Conservation (phyloP, 1,140 invertebrate genomes). For the Bombus sylvicola region DNA sequence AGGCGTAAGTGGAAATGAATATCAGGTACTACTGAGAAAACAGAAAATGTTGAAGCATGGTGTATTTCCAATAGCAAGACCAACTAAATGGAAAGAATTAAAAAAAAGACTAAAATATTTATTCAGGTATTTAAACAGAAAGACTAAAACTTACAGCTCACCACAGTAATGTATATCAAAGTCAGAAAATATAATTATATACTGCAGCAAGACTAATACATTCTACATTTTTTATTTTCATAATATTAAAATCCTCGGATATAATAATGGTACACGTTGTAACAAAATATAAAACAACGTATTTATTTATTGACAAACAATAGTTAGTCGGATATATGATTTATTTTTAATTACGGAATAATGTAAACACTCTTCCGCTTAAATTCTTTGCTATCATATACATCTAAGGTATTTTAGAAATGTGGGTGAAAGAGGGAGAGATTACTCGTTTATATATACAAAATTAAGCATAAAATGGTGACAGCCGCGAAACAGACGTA, state of each 20-base stretch:
- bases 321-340: slow-evolving; percentile 66
- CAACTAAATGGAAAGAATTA: slow-evolving; percentile 90
- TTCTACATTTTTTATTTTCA: background rate
- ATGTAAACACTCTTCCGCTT: slow-evolving; percentile 59
- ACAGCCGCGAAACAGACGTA: slow-evolving; percentile 34
- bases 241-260: background rate
- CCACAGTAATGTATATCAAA: slow-evolving; percentile 9
- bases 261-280: slow-evolving; percentile 21
- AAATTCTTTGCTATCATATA: slow-evolving; percentile 53
- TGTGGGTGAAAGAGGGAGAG: slow-evolving; percentile 17
- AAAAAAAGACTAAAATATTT: slow-evolving; percentile 89
- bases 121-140: slow-evolving; percentile 90
- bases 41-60: slow-evolving; percentile 85
- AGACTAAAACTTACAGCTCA: slow-evolving; percentile 86
- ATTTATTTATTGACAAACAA: slow-evolving; percentile 73
- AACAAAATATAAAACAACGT: slow-evolving; percentile 73
- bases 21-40: slow-evolving; percentile 90
- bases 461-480: slow-evolving; percentile 59
- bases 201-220: background rate
- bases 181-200: slow-evolving; percentile 21
- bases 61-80: slow-evolving; percentile 84
- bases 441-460: slow-evolving; percentile 56
- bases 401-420: slow-evolving; percentile 58
- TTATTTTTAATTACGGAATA: slow-evolving; percentile 66
- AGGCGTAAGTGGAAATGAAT: slow-evolving; percentile 94